Conservation (phyloP, 1,140 invertebrate species). For the Pygmarrhopalites habei region DNA sequence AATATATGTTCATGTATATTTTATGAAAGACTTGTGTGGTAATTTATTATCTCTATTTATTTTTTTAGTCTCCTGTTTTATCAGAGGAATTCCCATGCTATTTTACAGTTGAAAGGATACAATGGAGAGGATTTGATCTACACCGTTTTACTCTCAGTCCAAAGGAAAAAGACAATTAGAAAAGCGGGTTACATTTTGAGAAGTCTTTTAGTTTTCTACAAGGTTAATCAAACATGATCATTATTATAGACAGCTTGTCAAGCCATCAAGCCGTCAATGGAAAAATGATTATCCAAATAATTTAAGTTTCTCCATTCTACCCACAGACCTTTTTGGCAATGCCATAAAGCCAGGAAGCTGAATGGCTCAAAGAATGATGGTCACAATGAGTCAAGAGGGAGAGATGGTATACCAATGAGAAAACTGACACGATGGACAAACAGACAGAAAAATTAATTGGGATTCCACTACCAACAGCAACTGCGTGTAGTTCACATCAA, state of each 20-base stretch:
- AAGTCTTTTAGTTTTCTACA: conserved; percentile 2
- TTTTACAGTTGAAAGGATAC: conserved; percentile 7
- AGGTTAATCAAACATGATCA: too few species aligned
- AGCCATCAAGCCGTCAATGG: too few species aligned
- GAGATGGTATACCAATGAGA: conserved; percentile 50
- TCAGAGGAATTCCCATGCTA: conserved; percentile 6
- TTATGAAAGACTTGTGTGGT: too few species aligned
- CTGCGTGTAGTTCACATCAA: not conserved
- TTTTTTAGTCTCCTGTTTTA: conserved; percentile 10
- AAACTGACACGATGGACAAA: conserved; percentile 3
- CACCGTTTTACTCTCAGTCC: not conserved
- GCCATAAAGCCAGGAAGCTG: conserved; percentile 48
- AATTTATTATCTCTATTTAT: too few species aligned
- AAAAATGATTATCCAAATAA: too few species aligned
- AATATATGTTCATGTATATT: too few species aligned
- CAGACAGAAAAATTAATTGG: conserved; percentile 53
- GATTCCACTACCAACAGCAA: conserved; percentile 39
- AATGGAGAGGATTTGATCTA: conserved; percentile 13
- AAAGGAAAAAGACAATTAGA: conserved; percentile 1
- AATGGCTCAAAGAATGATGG: conserved; percentile 76
- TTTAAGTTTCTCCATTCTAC: conserved; percentile 43
- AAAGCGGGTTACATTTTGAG: conserved; percentile 10
- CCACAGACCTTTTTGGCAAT: conserved; percentile 80
- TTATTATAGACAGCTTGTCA: too few species aligned
- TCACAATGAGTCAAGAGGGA: conserved; percentile 72